A percentile compares a stretch with the other conserved stretches of the same genome.
phyloP scores from a whole-genome alignment of 1,140 invertebrate genomes.

The Drosophila nasuta region DNA sequence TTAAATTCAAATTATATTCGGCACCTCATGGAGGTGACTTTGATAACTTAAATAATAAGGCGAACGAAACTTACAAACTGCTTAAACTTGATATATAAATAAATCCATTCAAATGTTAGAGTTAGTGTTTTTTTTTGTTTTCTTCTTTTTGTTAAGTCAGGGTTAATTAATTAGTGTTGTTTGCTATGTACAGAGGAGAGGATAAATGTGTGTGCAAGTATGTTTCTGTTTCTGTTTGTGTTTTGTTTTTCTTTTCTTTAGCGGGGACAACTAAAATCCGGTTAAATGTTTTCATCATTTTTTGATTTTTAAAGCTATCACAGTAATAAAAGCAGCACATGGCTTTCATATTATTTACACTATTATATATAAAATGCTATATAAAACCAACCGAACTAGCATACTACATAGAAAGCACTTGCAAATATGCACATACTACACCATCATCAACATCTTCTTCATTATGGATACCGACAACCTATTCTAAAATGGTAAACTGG shows the following conservation, averaged over 20 bases:
- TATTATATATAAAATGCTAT: constrained; percentile 53
- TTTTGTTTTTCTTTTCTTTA: not conserved
- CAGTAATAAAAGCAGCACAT: constrained; percentile 61
- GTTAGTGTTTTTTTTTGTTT: not conserved
- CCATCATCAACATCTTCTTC: constrained; percentile 18
- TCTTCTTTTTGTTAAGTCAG: constrained; percentile 24
- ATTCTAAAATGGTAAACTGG: constrained; percentile 41
- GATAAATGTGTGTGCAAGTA: constrained; percentile 19
- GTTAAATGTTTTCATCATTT: constrained; percentile 31
- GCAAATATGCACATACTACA: constrained; percentile 18
- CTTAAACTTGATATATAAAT: constrained; percentile 63
- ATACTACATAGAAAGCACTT: constrained; percentile 21
- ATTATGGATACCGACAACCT: constrained; percentile 54
- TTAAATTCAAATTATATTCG: constrained; percentile 59
- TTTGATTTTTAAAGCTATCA: constrained; percentile 63
- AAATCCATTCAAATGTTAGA: constrained; percentile 48
- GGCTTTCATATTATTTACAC: constrained; percentile 57
- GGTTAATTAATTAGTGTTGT: constrained; percentile 26
- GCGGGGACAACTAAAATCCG: constrained; percentile 29
- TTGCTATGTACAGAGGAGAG: constrained; percentile 45
- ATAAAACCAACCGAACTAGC: constrained; percentile 60
- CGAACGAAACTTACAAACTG: constrained; percentile 54
- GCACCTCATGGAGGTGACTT: constrained; percentile 58
- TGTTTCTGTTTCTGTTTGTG: not conserved
- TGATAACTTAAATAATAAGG: constrained; percentile 34